Percentiles rank a stretch among this genome's conserved stretches.
phyloP scores from a whole-genome alignment of 2,113 vertebrate genomes.

The Protobothrops mucrosquamatus region DNA sequence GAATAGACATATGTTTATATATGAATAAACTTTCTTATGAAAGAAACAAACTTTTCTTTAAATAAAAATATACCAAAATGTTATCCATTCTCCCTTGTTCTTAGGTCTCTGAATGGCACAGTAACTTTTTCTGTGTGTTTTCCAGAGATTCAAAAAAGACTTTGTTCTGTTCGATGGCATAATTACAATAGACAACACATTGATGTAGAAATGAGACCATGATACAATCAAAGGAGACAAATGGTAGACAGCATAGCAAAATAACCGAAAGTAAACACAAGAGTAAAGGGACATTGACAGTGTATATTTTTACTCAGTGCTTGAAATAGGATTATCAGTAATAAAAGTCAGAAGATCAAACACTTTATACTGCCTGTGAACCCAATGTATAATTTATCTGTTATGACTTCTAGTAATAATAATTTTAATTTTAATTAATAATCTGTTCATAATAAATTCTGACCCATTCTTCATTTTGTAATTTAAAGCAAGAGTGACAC shows the following conservation, averaged over 20 bases:
- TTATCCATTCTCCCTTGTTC: neutral
- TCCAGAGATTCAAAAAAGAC: neutral
- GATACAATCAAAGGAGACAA: neutral
- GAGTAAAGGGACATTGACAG: neutral
- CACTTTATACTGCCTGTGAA: neutral
- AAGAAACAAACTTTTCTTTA: neutral
- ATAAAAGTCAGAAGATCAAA: neutral
- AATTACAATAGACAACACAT: neutral
- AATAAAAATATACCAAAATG: neutral
- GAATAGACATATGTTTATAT: neutral
- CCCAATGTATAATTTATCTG: neutral
- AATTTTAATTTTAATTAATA: neutral
- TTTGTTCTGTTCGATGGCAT: neutral
- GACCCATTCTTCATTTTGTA: neutral
- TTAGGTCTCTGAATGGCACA: neutral
- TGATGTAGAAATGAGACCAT: neutral
- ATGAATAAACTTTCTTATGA: neutral
- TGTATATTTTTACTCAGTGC: neutral
- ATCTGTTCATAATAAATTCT: neutral
- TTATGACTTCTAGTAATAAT: neutral
- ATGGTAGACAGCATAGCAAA: neutral
- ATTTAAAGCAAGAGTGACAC: conserved; percentile 45
- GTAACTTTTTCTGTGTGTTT: neutral
- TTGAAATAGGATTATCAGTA: neutral
- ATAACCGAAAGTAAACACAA: neutral